Conservation (phyloP, 2,113 vertebrate genomes). For the Phasianus colchicus region DNA sequence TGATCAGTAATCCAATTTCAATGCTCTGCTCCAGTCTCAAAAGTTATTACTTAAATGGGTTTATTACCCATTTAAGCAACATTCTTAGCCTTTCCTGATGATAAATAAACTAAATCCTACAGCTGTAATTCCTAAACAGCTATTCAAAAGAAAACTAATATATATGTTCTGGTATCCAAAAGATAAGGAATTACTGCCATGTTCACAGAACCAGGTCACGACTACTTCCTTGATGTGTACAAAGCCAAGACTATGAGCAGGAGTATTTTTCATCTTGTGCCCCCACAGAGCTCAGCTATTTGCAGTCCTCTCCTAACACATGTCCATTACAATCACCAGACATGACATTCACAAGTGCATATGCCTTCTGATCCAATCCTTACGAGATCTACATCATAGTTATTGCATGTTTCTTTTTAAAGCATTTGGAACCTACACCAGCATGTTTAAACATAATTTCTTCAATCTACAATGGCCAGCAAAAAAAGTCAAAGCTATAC, state of each 20-base stretch:
- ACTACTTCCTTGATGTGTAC: neutral
- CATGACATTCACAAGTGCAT: neutral
- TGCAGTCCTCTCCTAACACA: neutral
- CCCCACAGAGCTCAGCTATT: neutral
- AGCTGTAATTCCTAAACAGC: neutral
- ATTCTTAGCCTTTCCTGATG: neutral
- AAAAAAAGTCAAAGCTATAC: neutral
- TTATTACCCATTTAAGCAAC: neutral
- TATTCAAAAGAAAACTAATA: neutral
- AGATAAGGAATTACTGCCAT: neutral
- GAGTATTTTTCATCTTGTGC: neutral
- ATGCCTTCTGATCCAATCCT: neutral
- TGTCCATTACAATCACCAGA: neutral
- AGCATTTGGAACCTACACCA: neutral
- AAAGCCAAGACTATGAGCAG: neutral
- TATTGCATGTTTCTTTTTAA: neutral
- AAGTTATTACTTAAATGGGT: constrained; percentile 1
- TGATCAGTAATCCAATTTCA: neutral
- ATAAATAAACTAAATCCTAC: neutral
- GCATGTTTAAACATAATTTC: neutral
- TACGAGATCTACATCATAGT: neutral
- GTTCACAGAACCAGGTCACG: neutral
- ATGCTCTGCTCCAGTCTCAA: neutral
- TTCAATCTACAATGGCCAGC: neutral
- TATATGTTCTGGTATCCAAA: neutral